These are phyloP conservation scores for Tetheella fluctuosa DNA, from an alignment of 2,888 invertebrate species.

Conservation along the genomic window DNA sequence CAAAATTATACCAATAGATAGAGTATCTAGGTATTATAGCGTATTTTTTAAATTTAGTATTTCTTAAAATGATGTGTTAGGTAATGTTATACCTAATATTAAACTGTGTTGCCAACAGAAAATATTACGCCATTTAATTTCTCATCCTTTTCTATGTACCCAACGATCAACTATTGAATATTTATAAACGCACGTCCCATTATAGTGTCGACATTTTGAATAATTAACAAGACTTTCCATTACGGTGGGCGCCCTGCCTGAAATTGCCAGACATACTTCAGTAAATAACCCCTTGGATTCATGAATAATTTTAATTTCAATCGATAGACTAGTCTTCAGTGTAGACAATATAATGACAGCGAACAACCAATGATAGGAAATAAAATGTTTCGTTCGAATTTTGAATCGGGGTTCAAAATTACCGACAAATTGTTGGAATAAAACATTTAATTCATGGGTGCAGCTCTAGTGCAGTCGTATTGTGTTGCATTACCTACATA, in stretches of 20 bases:
- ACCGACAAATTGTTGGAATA: not conserved
- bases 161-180: constrained; percentile 65
- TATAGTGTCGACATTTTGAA: constrained; percentile 77
- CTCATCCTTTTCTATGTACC: constrained; percentile 28
- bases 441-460: not conserved
- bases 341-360: constrained; percentile 10
- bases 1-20: no score
- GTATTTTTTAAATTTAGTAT: no score
- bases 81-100: no score
- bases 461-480: not conserved
- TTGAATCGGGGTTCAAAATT: not conserved
- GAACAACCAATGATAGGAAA: not conserved
- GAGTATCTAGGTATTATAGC: no score
- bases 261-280: constrained; percentile 57
- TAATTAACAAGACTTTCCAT: constrained; percentile 71
- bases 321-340: constrained; percentile 22
- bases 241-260: constrained; percentile 49
- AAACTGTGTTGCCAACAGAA: constrained; percentile 16
- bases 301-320: constrained; percentile 53
- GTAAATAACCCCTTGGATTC: constrained; percentile 44
- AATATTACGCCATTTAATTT: constrained; percentile 22
- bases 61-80: no score
- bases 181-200: constrained; percentile 72
- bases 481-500: not conserved
- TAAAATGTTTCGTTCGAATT: not conserved